Conservation (phyloP, 2,888 invertebrate species). For the Drosophila rubida region DNA sequence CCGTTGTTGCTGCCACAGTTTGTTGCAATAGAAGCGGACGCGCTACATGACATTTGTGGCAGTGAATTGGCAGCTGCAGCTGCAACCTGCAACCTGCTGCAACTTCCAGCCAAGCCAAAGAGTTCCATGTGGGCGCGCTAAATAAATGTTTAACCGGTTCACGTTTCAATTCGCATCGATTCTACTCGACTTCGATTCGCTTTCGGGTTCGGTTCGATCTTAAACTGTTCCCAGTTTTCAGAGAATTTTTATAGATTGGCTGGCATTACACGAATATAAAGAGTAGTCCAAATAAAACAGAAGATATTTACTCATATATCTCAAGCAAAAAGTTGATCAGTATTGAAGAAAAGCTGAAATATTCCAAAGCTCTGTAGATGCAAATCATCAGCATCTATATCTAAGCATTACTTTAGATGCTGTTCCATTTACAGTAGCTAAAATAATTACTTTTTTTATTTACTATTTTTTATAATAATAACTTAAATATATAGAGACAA, state of each 20-base stretch:
- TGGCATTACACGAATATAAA: neutral
- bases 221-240: conserved; percentile 27
- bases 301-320: no score
- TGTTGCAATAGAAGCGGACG: conserved; percentile 78
- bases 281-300: no score
- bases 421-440: no score
- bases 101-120: conserved; percentile 45
- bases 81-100: conserved; percentile 60
- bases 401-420: no score
- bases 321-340: no score
- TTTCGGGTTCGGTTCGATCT: conserved; percentile 13
- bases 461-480: no score
- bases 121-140: conserved; percentile 43
- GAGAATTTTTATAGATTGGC: neutral
- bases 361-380: no score
- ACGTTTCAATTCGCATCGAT: conserved; percentile 8
- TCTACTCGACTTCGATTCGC: neutral
- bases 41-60: conserved; percentile 81
- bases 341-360: no score
- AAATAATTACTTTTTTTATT: no score
- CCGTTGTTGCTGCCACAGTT: conserved; percentile 44
- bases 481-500: no score
- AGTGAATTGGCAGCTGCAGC: conserved; percentile 71
- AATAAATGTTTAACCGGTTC: conserved; percentile 51
- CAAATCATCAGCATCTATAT: no score